Conservation (phyloP, 2,888 invertebrate genomes). For the Drosophila nigricruria region DNA sequence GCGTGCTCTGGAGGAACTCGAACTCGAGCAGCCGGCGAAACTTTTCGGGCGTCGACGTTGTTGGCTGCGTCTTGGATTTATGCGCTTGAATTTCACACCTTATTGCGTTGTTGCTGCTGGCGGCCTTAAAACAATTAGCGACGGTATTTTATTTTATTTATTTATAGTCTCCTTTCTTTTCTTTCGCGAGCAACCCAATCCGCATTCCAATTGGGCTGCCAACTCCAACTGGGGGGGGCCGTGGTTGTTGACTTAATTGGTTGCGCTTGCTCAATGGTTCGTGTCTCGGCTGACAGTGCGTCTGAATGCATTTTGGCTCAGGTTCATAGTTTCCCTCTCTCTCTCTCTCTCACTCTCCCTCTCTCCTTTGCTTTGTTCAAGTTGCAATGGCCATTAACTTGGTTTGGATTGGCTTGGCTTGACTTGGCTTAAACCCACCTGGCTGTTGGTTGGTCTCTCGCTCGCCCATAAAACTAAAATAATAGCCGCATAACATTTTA, state of each 20-base stretch:
- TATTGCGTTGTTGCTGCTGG: slow-evolving; percentile 59
- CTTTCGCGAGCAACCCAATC: slow-evolving; percentile 33
- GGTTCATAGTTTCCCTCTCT: slow-evolving; percentile 25
- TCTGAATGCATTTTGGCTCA: slow-evolving; percentile 63
- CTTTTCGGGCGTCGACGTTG: slow-evolving; percentile 30
- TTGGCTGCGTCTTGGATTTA: slow-evolving; percentile 56
- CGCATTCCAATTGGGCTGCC: slow-evolving; percentile 9
- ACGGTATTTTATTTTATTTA: slow-evolving; percentile 34
- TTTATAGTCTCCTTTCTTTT: not conserved
- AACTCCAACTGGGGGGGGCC: slow-evolving; percentile 2
- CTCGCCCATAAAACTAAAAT: slow-evolving; percentile 77
- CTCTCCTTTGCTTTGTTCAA: not conserved
- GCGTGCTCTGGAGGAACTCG: slow-evolving; percentile 12
- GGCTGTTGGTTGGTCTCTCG: slow-evolving; percentile 57
- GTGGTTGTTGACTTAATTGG: slow-evolving; percentile 60
- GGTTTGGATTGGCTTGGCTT: slow-evolving; percentile 48
- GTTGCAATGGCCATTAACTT: slow-evolving; percentile 35
- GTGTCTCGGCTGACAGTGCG: slow-evolving; percentile 43
- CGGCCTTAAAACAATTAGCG: slow-evolving; percentile 76
- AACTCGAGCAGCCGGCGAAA: slow-evolving; percentile 24
- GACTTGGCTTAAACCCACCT: slow-evolving; percentile 68
- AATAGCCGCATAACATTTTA: slow-evolving; percentile 81
- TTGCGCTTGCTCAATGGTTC: slow-evolving; percentile 67
- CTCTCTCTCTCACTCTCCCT: not conserved
- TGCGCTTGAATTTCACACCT: slow-evolving; percentile 79